Evolutionary conservation across 2,797 vertebrate genomes (phyloP).

Genomic region (Poecilia picta): DNA sequence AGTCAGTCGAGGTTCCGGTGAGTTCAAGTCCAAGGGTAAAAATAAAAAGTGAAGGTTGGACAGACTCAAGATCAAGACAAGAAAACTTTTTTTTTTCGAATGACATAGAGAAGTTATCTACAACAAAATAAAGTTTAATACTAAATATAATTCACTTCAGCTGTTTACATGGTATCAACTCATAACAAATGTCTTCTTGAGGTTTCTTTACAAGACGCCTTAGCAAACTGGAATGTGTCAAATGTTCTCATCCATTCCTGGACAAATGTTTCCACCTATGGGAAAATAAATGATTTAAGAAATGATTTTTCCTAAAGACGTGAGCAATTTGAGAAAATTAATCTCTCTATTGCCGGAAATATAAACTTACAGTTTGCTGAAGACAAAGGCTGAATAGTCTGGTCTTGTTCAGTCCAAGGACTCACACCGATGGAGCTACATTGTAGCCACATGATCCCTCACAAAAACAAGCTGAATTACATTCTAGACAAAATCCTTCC

Average conservation of each 20-base stretch:
- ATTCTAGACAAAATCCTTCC: neutral
- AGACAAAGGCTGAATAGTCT: neutral
- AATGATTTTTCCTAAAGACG: neutral
- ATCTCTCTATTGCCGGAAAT: neutral
- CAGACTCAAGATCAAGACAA: neutral
- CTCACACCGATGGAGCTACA: neutral
- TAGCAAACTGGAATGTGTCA: neutral
- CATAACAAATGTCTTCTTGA: neutral
- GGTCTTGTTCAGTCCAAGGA: neutral
- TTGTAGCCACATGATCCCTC: too few species aligned
- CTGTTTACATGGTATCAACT: neutral
- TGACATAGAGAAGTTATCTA: neutral
- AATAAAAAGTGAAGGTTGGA: neutral
- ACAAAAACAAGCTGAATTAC: neutral
- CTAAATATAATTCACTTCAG: neutral
- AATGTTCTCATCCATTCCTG: neutral
- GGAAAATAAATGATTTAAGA: neutral
- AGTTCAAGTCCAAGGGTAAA: conserved; percentile 42
- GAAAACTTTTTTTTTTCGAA: neutral
- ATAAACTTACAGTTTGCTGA: neutral
- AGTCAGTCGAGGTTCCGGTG: conserved; percentile 89
- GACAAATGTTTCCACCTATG: neutral
- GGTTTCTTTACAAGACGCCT: neutral
- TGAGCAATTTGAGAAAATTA: neutral
- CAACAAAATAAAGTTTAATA: neutral